Evolutionary conservation across 2,888 invertebrate genomes (phyloP).

Genomic region (Tetragonula carbonaria): DNA sequence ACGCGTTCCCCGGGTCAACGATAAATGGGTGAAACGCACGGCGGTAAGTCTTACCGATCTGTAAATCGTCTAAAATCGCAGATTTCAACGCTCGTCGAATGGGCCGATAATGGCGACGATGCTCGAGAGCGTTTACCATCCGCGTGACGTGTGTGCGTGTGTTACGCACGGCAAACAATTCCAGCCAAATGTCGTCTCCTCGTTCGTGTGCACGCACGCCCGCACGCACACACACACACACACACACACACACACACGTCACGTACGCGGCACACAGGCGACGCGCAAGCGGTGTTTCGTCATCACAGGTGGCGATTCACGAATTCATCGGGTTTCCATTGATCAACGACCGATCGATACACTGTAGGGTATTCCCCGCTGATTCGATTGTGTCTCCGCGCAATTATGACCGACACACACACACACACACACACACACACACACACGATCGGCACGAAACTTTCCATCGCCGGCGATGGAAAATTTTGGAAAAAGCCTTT

Average conservation of each 20-base stretch:
- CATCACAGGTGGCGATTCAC: slow-evolving; percentile 60
- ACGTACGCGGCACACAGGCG: neutral
- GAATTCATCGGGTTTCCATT: slow-evolving; percentile 57
- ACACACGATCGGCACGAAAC: slow-evolving; percentile 7
- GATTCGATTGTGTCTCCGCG: slow-evolving; percentile 56
- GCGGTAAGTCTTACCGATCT: slow-evolving; percentile 30
- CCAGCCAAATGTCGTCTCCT: slow-evolving; percentile 53
- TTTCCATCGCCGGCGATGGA: slow-evolving; percentile 17
- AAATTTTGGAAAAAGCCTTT: slow-evolving; percentile 37
- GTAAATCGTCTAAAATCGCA: slow-evolving; percentile 28
- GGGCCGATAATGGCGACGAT: slow-evolving; percentile 45
- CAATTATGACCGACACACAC: slow-evolving; percentile 47
- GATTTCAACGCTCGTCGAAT: slow-evolving; percentile 25
- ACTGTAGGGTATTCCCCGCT: slow-evolving; percentile 31
- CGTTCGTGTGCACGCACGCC: slow-evolving; percentile 33
- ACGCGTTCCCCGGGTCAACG: neutral
- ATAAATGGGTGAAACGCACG: neutral
- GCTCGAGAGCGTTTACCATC: slow-evolving; percentile 28
- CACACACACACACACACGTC: neutral
- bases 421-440: too few relatives aligned
- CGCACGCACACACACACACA: slow-evolving; percentile 15
- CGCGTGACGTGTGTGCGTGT: neutral
- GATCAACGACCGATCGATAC: slow-evolving; percentile 58
- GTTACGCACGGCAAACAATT: slow-evolving; percentile 46
- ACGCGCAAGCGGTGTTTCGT: slow-evolving; percentile 39